These are phyloP conservation scores for Campoletis raptor DNA, from an alignment of 2,888 invertebrate genomes.

Conservation along the genomic window DNA sequence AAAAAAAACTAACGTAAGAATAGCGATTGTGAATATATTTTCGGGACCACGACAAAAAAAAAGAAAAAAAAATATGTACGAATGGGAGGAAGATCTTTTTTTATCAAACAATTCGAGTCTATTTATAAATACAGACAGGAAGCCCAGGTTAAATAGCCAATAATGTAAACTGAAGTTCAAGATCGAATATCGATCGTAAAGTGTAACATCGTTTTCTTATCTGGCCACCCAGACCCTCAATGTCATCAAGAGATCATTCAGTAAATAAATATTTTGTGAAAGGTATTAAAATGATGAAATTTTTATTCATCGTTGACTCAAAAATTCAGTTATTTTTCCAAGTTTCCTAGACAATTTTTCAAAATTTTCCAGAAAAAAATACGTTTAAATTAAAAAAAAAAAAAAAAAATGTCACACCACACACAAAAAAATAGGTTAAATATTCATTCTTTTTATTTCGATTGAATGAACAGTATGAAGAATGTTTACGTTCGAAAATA, in stretches of 20 bases:
- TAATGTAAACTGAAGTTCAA: neutral
- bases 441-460: too few species aligned
- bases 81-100: constrained; percentile 8
- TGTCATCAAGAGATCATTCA: neutral
- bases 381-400: too few species aligned
- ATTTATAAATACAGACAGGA: neutral
- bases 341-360: too few species aligned
- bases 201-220: neutral
- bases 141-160: neutral
- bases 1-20: neutral
- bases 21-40: constrained; percentile 34
- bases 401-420: too few species aligned
- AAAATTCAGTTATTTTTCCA: too few species aligned
- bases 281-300: too few species aligned
- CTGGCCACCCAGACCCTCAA: neutral
- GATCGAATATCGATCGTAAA: neutral
- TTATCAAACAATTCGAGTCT: neutral
- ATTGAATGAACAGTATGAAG: too few species aligned
- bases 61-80: neutral
- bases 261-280: too few species aligned
- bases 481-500: too few species aligned
- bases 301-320: too few species aligned
- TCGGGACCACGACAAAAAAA: neutral
- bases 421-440: too few species aligned
- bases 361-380: too few species aligned